Conservation (phyloP, 2,888 invertebrate species). For the Heliothis peltigera region DNA sequence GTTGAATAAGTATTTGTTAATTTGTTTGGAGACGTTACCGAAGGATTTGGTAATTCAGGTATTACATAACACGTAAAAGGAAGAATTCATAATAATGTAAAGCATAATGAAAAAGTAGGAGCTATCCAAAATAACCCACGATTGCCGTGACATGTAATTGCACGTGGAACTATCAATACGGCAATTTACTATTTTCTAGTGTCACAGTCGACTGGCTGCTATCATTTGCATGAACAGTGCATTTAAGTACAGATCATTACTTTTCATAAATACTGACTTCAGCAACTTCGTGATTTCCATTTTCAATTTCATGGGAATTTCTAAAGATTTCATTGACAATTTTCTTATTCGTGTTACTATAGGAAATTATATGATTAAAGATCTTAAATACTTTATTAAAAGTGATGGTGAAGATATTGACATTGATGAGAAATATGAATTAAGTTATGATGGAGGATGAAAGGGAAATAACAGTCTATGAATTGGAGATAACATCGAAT, state of each 20-base stretch:
- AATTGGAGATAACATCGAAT: not conserved
- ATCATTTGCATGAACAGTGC: constrained; percentile 48
- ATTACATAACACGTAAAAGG: not conserved
- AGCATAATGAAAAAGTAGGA: constrained; percentile 3
- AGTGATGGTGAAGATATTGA: not conserved
- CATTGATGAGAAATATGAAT: not conserved
- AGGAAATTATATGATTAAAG: not conserved
- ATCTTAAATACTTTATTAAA: not conserved
- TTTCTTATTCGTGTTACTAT: not conserved
- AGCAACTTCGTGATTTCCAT: constrained; percentile 8
- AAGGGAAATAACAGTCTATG: not conserved
- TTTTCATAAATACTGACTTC: constrained; percentile 35
- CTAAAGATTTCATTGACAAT: constrained; percentile 1
- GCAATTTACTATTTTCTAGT: constrained; percentile 59
- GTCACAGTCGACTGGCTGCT: constrained; percentile 34
- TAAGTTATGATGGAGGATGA: not conserved
- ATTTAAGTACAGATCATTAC: constrained; percentile 31
- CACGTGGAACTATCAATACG: constrained; percentile 21
- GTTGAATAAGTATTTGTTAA: constrained; percentile 15
- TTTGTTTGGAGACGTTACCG: constrained; percentile 1
- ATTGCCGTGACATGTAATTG: constrained; percentile 35
- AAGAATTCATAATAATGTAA: not conserved
- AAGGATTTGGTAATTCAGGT: constrained; percentile 8
- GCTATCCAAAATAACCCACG: constrained; percentile 25
- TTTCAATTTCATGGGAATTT: constrained; percentile 17